These are phyloP conservation scores for Sebastolobus alascanus DNA, from an alignment of 2,797 vertebrate genomes.

Conservation along the genomic window DNA sequence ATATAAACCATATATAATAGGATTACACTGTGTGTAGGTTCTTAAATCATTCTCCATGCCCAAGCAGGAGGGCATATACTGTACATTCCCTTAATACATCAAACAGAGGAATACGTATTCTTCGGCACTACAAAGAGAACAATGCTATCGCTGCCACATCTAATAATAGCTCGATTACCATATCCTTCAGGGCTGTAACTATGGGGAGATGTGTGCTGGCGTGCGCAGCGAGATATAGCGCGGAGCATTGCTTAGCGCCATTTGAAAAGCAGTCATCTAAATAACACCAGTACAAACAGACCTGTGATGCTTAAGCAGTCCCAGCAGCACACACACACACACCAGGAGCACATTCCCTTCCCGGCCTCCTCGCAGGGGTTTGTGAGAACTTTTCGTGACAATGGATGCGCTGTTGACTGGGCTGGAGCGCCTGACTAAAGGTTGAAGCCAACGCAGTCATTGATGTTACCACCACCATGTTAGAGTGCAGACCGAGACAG, in stretches of 20 bases:
- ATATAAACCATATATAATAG: constrained; percentile 51
- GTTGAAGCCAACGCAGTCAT: constrained; percentile 55
- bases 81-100: constrained; percentile 66
- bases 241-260: constrained; percentile 55
- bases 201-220: constrained; percentile 68
- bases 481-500: constrained; percentile 46
- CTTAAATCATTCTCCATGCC: constrained; percentile 59
- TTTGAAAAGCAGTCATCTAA: constrained; percentile 64
- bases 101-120: constrained; percentile 73
- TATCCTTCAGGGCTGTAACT: constrained; percentile 74
- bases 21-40: constrained; percentile 57
- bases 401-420: constrained; percentile 58
- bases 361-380: constrained; percentile 30
- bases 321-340: constrained; percentile 37
- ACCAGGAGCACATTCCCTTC: constrained; percentile 37
- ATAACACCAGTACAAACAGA: constrained; percentile 48
- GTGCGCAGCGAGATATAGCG: constrained; percentile 60
- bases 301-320: constrained; percentile 40
- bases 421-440: constrained; percentile 60
- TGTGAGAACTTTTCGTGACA: constrained; percentile 53
- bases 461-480: constrained; percentile 60
- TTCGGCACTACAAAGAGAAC: constrained; percentile 78
- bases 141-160: constrained; percentile 73
- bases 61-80: constrained; percentile 44
- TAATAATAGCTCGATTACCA: constrained; percentile 80